Evolutionary conservation across 2,888 invertebrate genomes (phyloP).

Genomic region (Nineta flava): DNA sequence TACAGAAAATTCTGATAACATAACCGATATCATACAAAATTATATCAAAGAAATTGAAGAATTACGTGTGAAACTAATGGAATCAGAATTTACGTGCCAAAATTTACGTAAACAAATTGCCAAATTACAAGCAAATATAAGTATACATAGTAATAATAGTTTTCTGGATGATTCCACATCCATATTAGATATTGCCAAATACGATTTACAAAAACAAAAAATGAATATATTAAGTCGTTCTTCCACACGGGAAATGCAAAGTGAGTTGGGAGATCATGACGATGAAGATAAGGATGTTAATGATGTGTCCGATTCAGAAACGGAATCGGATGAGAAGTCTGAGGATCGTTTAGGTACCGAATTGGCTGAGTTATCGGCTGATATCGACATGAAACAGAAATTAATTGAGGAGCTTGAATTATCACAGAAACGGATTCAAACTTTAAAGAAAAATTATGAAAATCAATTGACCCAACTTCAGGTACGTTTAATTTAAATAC

Average conservation of each 20-base stretch:
- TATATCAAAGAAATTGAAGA: slow-evolving; percentile 88
- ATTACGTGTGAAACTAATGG: slow-evolving; percentile 70
- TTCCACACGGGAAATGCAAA: not conserved
- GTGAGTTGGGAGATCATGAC: slow-evolving; percentile 9
- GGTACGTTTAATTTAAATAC: no score
- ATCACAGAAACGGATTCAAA: slow-evolving; percentile 70
- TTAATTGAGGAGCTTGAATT: slow-evolving; percentile 86
- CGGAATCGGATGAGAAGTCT: slow-evolving; percentile 44
- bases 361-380: slow-evolving; percentile 75
- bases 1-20: slow-evolving; percentile 33
- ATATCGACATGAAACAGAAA: slow-evolving; percentile 88
- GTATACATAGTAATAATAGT: not conserved
- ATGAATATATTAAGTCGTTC: slow-evolving; percentile 25
- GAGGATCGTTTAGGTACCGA: slow-evolving; percentile 57
- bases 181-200: slow-evolving; percentile 62
- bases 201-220: slow-evolving; percentile 53
- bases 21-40: slow-evolving; percentile 56
- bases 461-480: slow-evolving; percentile 74
- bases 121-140: slow-evolving; percentile 1
- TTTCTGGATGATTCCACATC: slow-evolving; percentile 19
- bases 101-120: slow-evolving; percentile 35
- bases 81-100: slow-evolving; percentile 68
- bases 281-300: slow-evolving; percentile 42
- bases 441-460: slow-evolving; percentile 83
- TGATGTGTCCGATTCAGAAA: slow-evolving; percentile 34